Base-by-base conservation (phyloP, 2,888 invertebrate genomes). In the Conchocele bisecta region DNA sequence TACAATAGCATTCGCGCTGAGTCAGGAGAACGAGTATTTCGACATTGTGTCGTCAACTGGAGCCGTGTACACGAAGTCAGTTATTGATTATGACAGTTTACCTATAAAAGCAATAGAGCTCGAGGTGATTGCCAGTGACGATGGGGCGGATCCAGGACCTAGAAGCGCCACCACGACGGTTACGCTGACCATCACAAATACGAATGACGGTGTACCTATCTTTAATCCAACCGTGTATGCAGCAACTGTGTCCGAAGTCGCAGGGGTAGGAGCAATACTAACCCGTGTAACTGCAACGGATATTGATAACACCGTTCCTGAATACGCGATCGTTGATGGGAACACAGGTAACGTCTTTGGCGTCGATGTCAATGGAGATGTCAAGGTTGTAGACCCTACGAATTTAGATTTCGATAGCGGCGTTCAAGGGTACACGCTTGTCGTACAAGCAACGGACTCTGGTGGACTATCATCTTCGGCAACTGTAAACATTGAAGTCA, bases 371-470 rank as follows among this genome's bases (percentile, higher is more conserved):
- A 68, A 67, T 29, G 41, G 76, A 59, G 20, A 85, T 82, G 15
- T 77, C 75, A 57, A 58, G 79, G 17, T 79, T 71, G 9, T 71
- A 79, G 42, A 73, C 63, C 48, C 65, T 67, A 22, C 57, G 17
- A 9, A 63, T n/a, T 78, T 89, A 7, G 88, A 89, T 67, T 85
- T 79, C 37, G 88, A 89, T 65, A 77, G 73, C n/a, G 31, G 58
- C 3, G 74, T 81, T 5, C 73, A 66, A 42, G 33, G 51, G 87
- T 98, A 98, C 91, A 94, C 94, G 70, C 92, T 98, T 22, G 97
- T 97, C 90, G 93, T 98, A 35, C 95, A 80, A 94, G 95, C 53
- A 92, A 92, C 9, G 93, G 94, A 46, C 91, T 91, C 92, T 39
- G 83, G 84, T 6, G 50, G 59, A 5, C 50, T 68, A 22, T 78